Base-by-base conservation (phyloP, 2,888 invertebrate species). In the Ptychoptera albimana region DNA sequence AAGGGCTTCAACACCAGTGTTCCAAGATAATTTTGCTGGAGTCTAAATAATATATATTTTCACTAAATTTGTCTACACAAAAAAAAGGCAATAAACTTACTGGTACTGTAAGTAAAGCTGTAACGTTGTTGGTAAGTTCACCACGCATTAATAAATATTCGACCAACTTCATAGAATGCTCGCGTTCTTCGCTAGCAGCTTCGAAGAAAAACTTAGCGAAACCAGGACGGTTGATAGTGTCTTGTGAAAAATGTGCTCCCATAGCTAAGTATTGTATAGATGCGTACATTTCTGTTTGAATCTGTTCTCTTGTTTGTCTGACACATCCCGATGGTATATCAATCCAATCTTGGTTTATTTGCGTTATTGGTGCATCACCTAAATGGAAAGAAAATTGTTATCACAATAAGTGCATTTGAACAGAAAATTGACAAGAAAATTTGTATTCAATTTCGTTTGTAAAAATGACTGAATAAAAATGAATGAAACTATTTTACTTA, bases 81-180 rank as follows among this genome's bases (percentile, higher is more conserved):
- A n/a, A n/a, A n/a, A n/a, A n/a, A n/a, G n/a, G n/a, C n/a, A n/a
- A n/a, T 7, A 23, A 23, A 23, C 23, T 23, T 23, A 23, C 23
- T 23, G 23, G 23, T 5, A 23, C 23, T 23, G 3, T 23, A 23
- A 23, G 23, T 23, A 23, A 23, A 23, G 23, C 23, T 23, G 23
- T 23, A 3, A 61, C 52, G 2, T 37, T 70, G n/a, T 64, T 60
- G 11, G 75, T 78, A 34, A 85, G 70, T 54, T 81, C 74, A 55
- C 86, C 86, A 58, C 93, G 76, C 83, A 87, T 86, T 42, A 86
- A 73, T 48, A 92, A 65, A 64, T 93, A 93, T 49, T 85, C 80
- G 46, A 93, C 84, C 31, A 94, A 69, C 60, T 86, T 85, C 57
- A 82, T 79, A 1, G 88, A 91, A 59, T 94, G 93, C 46, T 82